Evolutionary conservation across 2,888 invertebrate genomes (phyloP).

Genomic region (Pyrrhosoma nymphula): DNA sequence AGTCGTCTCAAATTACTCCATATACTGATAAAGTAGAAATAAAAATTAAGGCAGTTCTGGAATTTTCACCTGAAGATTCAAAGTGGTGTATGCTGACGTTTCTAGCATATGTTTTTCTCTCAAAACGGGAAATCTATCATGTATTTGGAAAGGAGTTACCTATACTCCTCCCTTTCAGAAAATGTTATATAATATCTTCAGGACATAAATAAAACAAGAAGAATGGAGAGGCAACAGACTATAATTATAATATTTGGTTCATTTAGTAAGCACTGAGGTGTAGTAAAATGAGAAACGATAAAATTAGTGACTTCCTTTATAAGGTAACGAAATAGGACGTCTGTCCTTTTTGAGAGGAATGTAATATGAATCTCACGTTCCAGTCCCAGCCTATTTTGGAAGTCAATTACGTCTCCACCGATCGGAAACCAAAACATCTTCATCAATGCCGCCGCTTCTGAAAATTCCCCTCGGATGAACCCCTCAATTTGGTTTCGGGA

Average conservation of each 20-base stretch:
- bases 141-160: no score
- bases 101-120: no score
- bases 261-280: not conserved
- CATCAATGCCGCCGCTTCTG: not conserved
- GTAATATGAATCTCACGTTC: not conserved
- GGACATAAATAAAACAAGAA: no score
- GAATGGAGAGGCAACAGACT: no score
- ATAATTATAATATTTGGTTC: not conserved
- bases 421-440: slow-evolving; percentile 27
- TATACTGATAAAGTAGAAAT: no score
- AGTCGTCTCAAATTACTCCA: no score
- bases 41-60: no score
- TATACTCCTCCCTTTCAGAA: no score
- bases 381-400: not conserved
- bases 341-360: not conserved
- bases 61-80: no score
- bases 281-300: not conserved
- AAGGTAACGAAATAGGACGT: not conserved
- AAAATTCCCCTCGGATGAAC: not conserved
- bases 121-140: no score
- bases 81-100: no score
- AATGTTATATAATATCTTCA: no score
- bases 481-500: slow-evolving; percentile 31
- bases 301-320: not conserved
- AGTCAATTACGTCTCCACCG: not conserved